These are phyloP conservation scores for Drosophila algonquin DNA, from an alignment of 2,888 invertebrate species.

Conservation along the genomic window DNA sequence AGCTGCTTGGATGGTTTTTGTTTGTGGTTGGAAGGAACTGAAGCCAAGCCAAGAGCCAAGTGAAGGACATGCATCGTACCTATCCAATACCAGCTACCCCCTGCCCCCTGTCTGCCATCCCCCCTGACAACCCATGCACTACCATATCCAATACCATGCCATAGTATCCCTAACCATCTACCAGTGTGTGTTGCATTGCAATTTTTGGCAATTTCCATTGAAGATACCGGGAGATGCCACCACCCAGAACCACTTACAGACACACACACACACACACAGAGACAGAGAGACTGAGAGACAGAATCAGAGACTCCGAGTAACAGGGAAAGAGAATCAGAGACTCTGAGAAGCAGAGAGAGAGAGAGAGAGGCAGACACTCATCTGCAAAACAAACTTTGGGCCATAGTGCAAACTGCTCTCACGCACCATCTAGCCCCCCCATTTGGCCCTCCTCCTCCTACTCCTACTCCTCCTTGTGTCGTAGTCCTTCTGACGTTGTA, in stretches of 20 bases:
- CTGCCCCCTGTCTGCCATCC: not conserved
- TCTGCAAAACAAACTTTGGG: slow-evolving; percentile 62
- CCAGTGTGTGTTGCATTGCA: slow-evolving; percentile 48
- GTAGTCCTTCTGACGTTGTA: not conserved
- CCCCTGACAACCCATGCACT: not conserved
- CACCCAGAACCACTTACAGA: slow-evolving; percentile 7
- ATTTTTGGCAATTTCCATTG: slow-evolving; percentile 69
- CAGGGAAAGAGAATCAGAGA: slow-evolving; percentile 12
- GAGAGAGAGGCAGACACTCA: slow-evolving; percentile 27
- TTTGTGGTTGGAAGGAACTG: slow-evolving; percentile 54
- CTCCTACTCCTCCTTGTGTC: not conserved
- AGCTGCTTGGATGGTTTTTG: slow-evolving; percentile 71
- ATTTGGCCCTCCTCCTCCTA: not conserved
- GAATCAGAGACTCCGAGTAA: not conserved
- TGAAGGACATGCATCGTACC: slow-evolving; percentile 56
- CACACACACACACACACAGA: slow-evolving; percentile 20
- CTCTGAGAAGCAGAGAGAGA: not conserved
- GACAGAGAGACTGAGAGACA: not conserved
- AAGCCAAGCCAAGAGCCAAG: slow-evolving; percentile 16
- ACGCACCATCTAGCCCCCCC: slow-evolving; percentile 49
- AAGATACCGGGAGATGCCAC: slow-evolving; percentile 23
- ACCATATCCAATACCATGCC: not conserved
- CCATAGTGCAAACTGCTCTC: slow-evolving; percentile 44
- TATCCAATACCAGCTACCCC: slow-evolving; percentile 2
- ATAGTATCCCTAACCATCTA: not conserved